These are phyloP conservation scores for Epizoanthus scotinus DNA, from an alignment of 92 coral and sea anemone genomes.

Conservation along the genomic window DNA sequence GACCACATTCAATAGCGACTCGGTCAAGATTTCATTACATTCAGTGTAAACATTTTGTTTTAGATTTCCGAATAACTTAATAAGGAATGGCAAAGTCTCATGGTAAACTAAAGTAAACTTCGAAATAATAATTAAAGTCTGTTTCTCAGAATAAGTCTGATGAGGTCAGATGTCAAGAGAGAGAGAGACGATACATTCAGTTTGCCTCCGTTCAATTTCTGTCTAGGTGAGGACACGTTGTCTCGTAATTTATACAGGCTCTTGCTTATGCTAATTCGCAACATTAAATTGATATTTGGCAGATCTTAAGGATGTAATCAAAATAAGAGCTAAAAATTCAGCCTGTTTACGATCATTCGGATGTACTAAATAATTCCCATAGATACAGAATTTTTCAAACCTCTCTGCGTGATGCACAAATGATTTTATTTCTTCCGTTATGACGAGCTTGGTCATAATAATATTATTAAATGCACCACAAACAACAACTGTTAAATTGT, in stretches of 20 bases:
- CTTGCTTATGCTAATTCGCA: too few relatives aligned
- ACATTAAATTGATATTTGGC: too few relatives aligned
- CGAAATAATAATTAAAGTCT: neutral
- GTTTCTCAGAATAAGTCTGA: conserved; percentile 10
- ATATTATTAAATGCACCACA: conserved; percentile 10
- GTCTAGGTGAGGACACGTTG: too few relatives aligned
- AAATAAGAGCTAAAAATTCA: too few relatives aligned
- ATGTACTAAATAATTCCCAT: conserved; percentile 2
- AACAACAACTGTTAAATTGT: conserved; percentile 18
- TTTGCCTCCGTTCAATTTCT: conserved; percentile 19
- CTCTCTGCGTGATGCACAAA: conserved; percentile 14
- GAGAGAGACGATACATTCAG: neutral
- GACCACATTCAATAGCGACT: neutral
- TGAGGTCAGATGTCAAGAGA: conserved; percentile 11
- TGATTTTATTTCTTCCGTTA: conserved; percentile 2
- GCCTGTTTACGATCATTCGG: too few relatives aligned
- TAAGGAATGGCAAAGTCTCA: conserved; percentile 13
- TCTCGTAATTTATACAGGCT: too few relatives aligned
- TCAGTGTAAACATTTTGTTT: conserved; percentile 9
- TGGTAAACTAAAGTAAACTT: conserved; percentile 9
- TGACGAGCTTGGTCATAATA: conserved; percentile 2
- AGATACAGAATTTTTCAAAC: neutral
- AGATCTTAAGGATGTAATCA: too few relatives aligned
- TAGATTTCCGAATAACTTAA: conserved; percentile 7
- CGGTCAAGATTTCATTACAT: conserved; percentile 11